Conservation (phyloP, 2,888 invertebrate species). For the Pseudanteris insignis region DNA sequence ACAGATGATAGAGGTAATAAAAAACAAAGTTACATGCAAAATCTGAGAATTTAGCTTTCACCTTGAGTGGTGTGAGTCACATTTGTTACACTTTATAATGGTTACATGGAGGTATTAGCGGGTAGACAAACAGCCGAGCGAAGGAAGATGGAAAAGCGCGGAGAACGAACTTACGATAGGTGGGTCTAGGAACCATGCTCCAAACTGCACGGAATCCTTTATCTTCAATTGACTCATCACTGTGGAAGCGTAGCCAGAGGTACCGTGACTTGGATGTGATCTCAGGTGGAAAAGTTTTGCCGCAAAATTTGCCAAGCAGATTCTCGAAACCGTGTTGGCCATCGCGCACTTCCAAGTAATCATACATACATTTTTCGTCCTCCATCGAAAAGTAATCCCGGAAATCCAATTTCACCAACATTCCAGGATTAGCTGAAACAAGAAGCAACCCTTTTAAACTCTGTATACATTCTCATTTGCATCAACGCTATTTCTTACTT, state of each 20-base stretch:
- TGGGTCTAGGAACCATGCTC: slow-evolving; percentile 72
- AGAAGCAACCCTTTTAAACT: slow-evolving; percentile 8
- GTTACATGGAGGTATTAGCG: too few relatives aligned
- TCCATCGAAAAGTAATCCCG: slow-evolving; percentile 82
- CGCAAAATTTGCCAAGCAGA: slow-evolving; percentile 76
- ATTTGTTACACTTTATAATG: not conserved
- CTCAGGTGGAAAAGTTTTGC: slow-evolving; percentile 76
- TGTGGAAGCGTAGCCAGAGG: slow-evolving; percentile 80
- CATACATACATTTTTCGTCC: slow-evolving; percentile 76
- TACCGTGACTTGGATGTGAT: slow-evolving; percentile 78
- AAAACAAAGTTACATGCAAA: too few relatives aligned
- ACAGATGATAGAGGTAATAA: too few relatives aligned
- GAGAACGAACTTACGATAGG: slow-evolving; percentile 47
- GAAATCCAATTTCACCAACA: slow-evolving; percentile 80
- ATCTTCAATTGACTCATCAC: slow-evolving; percentile 84
- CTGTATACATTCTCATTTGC: too few relatives aligned
- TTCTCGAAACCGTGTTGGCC: slow-evolving; percentile 81
- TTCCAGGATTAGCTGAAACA: slow-evolving; percentile 71
- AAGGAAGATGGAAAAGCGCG: not conserved
- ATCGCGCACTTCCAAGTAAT: slow-evolving; percentile 84
- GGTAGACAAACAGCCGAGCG: not conserved
- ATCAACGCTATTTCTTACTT: too few relatives aligned
- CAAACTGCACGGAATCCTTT: slow-evolving; percentile 82
- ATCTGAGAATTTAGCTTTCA: not conserved
- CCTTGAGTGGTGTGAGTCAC: not conserved